phyloP scores from a whole-genome alignment of 2,113 vertebrate species.

The Syngnathus typhle region DNA sequence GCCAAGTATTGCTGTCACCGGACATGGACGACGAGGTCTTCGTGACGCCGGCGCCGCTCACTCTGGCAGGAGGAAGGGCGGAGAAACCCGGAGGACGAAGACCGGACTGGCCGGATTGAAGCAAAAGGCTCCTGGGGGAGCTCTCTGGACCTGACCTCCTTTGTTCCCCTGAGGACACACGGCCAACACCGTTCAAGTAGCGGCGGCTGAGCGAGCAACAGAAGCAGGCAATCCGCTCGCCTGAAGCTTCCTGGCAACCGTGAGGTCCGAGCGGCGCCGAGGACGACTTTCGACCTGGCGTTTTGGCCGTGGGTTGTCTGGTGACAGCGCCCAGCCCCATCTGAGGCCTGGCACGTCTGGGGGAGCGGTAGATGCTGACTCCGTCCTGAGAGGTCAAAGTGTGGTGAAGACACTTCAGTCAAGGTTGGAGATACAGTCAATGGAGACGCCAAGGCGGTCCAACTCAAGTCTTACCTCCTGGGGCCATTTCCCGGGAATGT shows the following conservation, averaged over 20 bases:
- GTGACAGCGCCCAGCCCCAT: constrained; percentile 84
- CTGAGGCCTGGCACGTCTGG: constrained; percentile 87
- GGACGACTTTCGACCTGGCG: constrained; percentile 79
- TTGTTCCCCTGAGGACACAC: constrained; percentile 65
- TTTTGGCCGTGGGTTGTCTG: constrained; percentile 79
- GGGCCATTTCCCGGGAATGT: constrained; percentile 67
- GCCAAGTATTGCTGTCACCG: constrained; percentile 77
- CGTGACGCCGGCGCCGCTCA: constrained; percentile 80
- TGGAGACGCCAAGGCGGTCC: too few relatives aligned
- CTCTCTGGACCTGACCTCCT: constrained; percentile 73
- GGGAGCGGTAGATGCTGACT: constrained; percentile 76
- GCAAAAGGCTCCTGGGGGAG: constrained; percentile 73
- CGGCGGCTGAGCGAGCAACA: too few relatives aligned
- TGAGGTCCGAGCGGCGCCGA: constrained; percentile 37
- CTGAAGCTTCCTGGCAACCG: constrained; percentile 73
- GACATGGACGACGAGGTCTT: constrained; percentile 85
- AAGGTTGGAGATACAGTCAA: too few relatives aligned
- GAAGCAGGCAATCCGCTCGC: constrained; percentile 57
- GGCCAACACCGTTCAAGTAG: background rate
- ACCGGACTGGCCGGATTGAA: constrained; percentile 82
- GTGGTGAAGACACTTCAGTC: constrained; percentile 11
- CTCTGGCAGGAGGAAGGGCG: constrained; percentile 78
- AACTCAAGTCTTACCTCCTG: constrained; percentile 56
- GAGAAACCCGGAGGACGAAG: constrained; percentile 89
- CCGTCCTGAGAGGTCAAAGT: constrained; percentile 39